Base-by-base conservation (phyloP, 2,888 invertebrate genomes). In the Melanostoma scalare region DNA sequence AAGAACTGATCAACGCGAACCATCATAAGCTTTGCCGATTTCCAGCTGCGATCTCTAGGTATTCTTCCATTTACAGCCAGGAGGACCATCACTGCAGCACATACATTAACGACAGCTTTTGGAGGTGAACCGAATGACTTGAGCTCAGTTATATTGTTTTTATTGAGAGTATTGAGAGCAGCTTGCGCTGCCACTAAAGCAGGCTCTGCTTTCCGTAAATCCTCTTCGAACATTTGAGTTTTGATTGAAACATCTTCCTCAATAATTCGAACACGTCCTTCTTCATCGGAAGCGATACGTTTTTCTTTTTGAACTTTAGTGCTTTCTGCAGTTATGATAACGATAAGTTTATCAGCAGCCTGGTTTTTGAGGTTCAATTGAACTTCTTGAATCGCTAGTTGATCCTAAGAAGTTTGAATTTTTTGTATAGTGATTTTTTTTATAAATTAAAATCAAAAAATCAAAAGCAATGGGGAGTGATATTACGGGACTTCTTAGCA, bases 81-180 rank as follows among this genome's bases (percentile, higher is more conserved):
- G 20, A 98, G 92, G 4, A 97, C 96, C 89, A 98, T 94, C 2
- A 98, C 98, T 4, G 98, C 98, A 1, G 96, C 95, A 4, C 95
- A 94, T 0, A 98, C 98, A 88, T 95, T 96, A 2, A 96, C 94
- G 0, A 98, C 98, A 56, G 97, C 97, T 61, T 95, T 95, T 1
- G 97, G 97, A n/a, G 98, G 98, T 6, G 96, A 95, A 0, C 97
- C 97, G 90, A 99, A 98, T 0, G 98, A 97, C 89, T 98, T 98
- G 88, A 99, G 91, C 91, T 99, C 98, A 0, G 98, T 98, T 85
- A 99, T 92, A 89, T 98, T 99, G 88, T 95, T 96, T 92, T 99
- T 99, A 89, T 98, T 98, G n/a, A 99, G 92, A 0, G 98, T 98
- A 88, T 98, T 96, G 60, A 98, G 87, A 0, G 91, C 91, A 0